Evolutionary conservation across 2,797 vertebrate species (phyloP), one percentile per base, ranked within the genome.

Genomic region (Jordanella pulchra): DNA sequence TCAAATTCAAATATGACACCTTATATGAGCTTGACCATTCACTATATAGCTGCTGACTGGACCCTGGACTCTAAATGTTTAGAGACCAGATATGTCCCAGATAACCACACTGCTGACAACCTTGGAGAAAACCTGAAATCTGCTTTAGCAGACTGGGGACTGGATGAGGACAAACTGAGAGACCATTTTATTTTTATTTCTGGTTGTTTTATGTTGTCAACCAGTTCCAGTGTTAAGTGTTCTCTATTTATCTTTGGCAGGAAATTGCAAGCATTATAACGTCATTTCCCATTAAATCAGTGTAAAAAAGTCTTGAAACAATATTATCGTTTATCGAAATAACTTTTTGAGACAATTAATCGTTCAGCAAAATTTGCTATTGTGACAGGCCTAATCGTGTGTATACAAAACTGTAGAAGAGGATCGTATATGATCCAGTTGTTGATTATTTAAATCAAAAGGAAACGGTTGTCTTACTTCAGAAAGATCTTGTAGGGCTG

Each of bases 131-230:
- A 39, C 32, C 58, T 61, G 17, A 35, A 39, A 17, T 35, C 30
- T 35, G 30, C 58, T 61, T 61, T n/a, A 61, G 7, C 7, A 35
- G 58, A 61, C 30, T 60, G 58, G 55, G 58, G 58, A 60, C 58
- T 35, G 58, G 18, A 23, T 27, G 55, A 58, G 32, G n/a, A n/a
- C n/a, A n/a, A n/a, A n/a, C n/a, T n/a, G n/a, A n/a, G n/a, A n/a
- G n/a, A n/a, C n/a, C n/a, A n/a, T n/a, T n/a, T n/a, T n/a, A n/a
- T n/a, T n/a, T n/a, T n/a, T n/a, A n/a, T n/a, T n/a, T n/a, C n/a
- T n/a, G n/a, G n/a, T n/a, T n/a, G n/a, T n/a, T n/a, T n/a, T n/a
- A n/a, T n/a, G n/a, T n/a, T n/a, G n/a, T n/a, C n/a, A n/a, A n/a
- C n/a, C n/a, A n/a, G n/a, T n/a, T n/a, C n/a, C n/a, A n/a, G n/a